A percentile compares a stretch with the other conserved stretches of the same genome.
Conservation (phyloP, 2,888 invertebrate genomes). For the Scrobipalpa costella region DNA sequence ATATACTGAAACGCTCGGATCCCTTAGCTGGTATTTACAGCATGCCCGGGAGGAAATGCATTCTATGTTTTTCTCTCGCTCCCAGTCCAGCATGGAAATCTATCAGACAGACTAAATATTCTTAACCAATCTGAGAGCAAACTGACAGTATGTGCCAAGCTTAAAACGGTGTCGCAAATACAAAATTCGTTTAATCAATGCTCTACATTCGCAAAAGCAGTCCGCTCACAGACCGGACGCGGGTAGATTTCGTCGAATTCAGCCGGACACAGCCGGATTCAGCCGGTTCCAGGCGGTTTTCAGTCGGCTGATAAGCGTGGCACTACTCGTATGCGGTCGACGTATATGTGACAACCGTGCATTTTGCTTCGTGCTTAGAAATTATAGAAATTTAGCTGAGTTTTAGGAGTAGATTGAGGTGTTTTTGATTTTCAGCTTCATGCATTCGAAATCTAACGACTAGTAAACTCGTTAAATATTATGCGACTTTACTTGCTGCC, state of each 20-base stretch:
- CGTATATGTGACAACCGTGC: slow-evolving; percentile 43
- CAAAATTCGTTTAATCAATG: background rate
- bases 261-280: background rate
- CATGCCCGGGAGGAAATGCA: too few relatives aligned
- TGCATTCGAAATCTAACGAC: slow-evolving; percentile 24
- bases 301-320: background rate
- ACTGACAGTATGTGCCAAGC: too few relatives aligned
- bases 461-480: too few relatives aligned
- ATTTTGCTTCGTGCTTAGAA: background rate
- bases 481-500: too few relatives aligned
- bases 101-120: too few relatives aligned
- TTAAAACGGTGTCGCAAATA: too few relatives aligned
- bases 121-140: too few relatives aligned
- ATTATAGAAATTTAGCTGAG: background rate
- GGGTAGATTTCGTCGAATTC: background rate
- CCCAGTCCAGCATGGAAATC: too few relatives aligned
- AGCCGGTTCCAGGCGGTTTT: background rate
- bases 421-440: background rate
- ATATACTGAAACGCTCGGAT: too few relatives aligned
- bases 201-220: background rate
- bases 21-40: too few relatives aligned
- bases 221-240: background rate
- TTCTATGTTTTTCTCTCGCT: too few relatives aligned
- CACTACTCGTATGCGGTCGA: slow-evolving; percentile 39
- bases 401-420: too few relatives aligned